Base-by-base conservation (phyloP, 2,113 vertebrate genomes). In the Calonectris borealis region DNA sequence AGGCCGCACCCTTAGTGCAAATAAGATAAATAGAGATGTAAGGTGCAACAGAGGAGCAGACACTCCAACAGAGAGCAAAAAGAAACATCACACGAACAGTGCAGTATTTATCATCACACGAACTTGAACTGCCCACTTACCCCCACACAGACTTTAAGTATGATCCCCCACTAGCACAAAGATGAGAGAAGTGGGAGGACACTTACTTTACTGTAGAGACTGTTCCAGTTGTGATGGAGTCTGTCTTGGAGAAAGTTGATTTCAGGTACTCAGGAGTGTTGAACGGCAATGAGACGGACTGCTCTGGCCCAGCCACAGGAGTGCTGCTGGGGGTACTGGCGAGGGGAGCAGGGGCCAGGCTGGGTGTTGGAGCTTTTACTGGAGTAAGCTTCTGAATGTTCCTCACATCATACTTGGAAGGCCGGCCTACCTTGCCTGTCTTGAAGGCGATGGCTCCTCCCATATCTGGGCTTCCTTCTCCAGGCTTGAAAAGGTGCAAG, bases 121-220 rank as follows among this genome's bases (percentile, higher is more conserved):
- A 42, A 58, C 44, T 25, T 27, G 26, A n/a, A 36, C 0, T 42
- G 32, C 54, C 14, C 62, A 52, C 68, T 27, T 31, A 44, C n/a
- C 38, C 44, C 27, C 38, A 51, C 36, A 24, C 11, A 27, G 42
- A 24, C 69, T 40, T 9, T 11, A 21, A 40, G 31, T 3, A 44
- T 4, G 36, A 49, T 22, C 34, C 62, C 31, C 18, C 9, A 15
- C 64, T 19, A 36, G 16, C 0, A 71, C 26, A 77, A 42, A 54
- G 86, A 9, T 5, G 29, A 13, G 51, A 38, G 14, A 48, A 92
- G 55, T 1, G 5, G 20, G 22, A 83, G 80, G 42, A 2, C 49
- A 97, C 99, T 99, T 99, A 99, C 99, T 99, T 99, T 89, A 99
- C 99, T 22, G 99, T 99, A 87, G 99, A 99, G 96, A 99, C 99